These are phyloP conservation scores for Chaetops frenatus DNA, from an alignment of 2,113 vertebrate species.

Conservation along the genomic window DNA sequence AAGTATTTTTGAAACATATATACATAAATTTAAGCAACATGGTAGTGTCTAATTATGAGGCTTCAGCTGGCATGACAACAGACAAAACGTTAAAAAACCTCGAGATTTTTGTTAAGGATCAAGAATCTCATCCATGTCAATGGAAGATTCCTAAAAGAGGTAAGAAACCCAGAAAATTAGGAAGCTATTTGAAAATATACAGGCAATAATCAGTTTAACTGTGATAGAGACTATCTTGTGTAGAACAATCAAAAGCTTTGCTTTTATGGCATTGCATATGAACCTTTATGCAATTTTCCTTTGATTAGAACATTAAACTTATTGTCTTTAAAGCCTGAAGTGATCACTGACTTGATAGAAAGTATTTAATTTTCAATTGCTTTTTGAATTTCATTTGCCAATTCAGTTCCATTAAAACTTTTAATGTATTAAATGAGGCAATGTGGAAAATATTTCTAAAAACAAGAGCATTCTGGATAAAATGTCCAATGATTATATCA, in stretches of 20 bases:
- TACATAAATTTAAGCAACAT: background rate
- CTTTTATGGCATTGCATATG: background rate
- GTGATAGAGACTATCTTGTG: background rate
- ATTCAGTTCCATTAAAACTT: constrained; percentile 14
- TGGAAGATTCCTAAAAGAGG: background rate
- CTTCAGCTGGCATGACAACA: background rate
- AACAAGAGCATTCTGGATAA: background rate
- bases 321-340: constrained; percentile 34
- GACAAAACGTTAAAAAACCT: background rate
- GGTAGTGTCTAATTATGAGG: background rate
- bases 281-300: constrained; percentile 32
- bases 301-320: constrained; percentile 34
- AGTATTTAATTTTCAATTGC: background rate
- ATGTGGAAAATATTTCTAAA: constrained; percentile 14
- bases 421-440: background rate
- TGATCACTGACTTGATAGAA: constrained; percentile 4
- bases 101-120: background rate
- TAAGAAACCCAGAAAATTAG: background rate
- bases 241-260: background rate
- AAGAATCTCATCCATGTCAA: background rate
- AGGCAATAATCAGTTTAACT: background rate
- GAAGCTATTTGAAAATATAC: background rate
- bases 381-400: constrained; percentile 22
- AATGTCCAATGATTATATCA: background rate
- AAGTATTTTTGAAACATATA: background rate